Evolutionary conservation across 2,797 vertebrate genomes (phyloP), one percentile per base, ranked within the genome.

Genomic region (Staurois parvus): DNA sequence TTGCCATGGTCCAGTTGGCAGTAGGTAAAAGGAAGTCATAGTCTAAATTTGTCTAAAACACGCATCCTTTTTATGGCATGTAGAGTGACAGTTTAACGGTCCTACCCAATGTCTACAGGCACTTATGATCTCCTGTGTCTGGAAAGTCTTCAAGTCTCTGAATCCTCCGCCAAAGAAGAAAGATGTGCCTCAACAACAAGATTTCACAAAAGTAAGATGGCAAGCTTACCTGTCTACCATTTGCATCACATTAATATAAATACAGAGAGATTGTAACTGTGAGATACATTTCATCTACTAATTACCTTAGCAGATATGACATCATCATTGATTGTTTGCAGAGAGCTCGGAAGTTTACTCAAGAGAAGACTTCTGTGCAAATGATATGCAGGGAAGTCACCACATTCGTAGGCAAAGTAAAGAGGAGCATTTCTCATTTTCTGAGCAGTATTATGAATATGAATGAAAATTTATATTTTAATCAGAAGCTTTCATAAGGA

Each of bases 101-200:
- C n/a, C 3, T 7, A 32, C 42, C 42, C 45, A 48, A 37, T 56
- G 13, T 87, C 87, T 87, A 21, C 83, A 95, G 94, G 91, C 89
- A 68, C 94, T 89, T 87, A 93, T 94, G 93, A 92, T 95, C 88
- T 91, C 90, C 72, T 94, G 92, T 15, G 91, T 94, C 84, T 93
- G 92, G 89, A 89, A 83, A 72, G 94, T 93, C 88, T 95, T 93
- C 68, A 89, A 73, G 13, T 30, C 90, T 45, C 88, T 95, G 3
- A 93, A 89, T 89, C 70, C 29, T 81, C 82, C 69, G 78, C 92
- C 89, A 83, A 84, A 15, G 0, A 52, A 62, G 66, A 88, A 81
- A 72, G 75, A 13, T 0, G n/a, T 62, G 4, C 19, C 81, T 15
- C 87, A 89, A 11, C 0, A 28, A 4, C 73, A 79, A 30, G 40